Conservation (phyloP, 1,140 invertebrate genomes). For the Hyles vespertilio region DNA sequence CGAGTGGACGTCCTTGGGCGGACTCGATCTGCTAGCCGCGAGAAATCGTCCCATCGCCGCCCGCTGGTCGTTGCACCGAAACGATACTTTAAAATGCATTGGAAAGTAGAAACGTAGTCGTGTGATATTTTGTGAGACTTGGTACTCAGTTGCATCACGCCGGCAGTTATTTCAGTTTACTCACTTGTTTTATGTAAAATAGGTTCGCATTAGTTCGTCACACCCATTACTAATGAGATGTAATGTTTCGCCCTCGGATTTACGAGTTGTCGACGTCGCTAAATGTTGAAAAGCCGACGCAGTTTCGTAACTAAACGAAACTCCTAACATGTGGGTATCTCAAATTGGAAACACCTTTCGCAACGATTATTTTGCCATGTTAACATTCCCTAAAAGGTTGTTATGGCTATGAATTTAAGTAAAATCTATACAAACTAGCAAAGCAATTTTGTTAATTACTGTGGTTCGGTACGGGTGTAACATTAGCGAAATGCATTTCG, state of each 20-base stretch:
- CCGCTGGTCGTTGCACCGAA: constrained; percentile 70
- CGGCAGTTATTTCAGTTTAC: constrained; percentile 5
- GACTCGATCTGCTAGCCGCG: constrained; percentile 71
- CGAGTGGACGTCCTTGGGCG: constrained; percentile 72
- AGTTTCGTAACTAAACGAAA: constrained; percentile 47
- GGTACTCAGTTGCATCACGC: not conserved
- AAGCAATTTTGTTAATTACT: not conserved
- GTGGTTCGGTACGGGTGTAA: no score
- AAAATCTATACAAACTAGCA: not conserved
- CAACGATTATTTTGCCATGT: constrained; percentile 12
- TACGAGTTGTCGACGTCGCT: constrained; percentile 47
- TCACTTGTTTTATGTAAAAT: constrained; percentile 3
- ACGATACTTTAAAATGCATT: constrained; percentile 69
- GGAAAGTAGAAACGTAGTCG: constrained; percentile 65
- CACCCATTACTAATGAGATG: constrained; percentile 51
- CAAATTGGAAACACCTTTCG: constrained; percentile 23
- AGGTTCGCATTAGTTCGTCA: constrained; percentile 5
- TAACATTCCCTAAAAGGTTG: not conserved
- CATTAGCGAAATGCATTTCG: not conserved
- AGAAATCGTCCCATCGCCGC: constrained; percentile 64
- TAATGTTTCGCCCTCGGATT: constrained; percentile 48
- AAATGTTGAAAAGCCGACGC: constrained; percentile 42
- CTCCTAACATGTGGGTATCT: constrained; percentile 24
- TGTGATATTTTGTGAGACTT: constrained; percentile 26
- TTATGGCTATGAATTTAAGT: no score